A percentile compares a stretch with the other conserved stretches of the same genome.
Evolutionary conservation across 2,113 vertebrate genomes (phyloP).

Genomic region (Upupa epops): DNA sequence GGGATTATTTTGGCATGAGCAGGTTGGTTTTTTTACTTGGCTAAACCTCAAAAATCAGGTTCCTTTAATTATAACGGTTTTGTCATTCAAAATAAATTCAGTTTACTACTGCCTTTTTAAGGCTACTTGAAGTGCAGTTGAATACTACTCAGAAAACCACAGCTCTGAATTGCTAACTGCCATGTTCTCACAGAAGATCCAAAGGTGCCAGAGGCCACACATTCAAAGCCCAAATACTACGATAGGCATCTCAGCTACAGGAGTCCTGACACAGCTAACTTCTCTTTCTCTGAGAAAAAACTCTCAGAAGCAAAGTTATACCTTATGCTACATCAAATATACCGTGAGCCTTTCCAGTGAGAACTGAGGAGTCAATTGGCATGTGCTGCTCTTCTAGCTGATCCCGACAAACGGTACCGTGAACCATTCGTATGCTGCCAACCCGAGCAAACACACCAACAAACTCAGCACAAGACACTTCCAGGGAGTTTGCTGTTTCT

Average conservation of each 20-base stretch:
- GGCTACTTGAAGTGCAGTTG: not conserved
- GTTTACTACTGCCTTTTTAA: not conserved
- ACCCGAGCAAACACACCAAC: not conserved
- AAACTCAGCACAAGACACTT: not conserved
- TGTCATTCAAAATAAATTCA: not conserved
- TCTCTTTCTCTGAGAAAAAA: not conserved
- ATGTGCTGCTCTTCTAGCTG: not conserved
- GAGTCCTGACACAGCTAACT: not conserved
- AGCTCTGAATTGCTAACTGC: not conserved
- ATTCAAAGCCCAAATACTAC: not conserved
- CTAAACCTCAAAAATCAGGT: not conserved
- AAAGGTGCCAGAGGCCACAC: not conserved
- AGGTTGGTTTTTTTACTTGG: not conserved
- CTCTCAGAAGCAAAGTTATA: not conserved
- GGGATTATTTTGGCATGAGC: not conserved
- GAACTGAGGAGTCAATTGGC: rapidly evolving
- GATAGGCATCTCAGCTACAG: not conserved
- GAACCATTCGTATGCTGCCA: not conserved
- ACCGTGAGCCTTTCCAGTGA: rapidly evolving
- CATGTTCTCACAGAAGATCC: not conserved
- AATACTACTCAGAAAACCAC: not conserved
- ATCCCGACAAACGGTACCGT: not conserved
- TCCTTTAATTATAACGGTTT: not conserved
- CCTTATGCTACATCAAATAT: not conserved
- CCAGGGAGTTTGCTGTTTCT: not conserved